Base-by-base conservation (phyloP, 2,888 invertebrate species). In the Dichetophora obliterata region DNA sequence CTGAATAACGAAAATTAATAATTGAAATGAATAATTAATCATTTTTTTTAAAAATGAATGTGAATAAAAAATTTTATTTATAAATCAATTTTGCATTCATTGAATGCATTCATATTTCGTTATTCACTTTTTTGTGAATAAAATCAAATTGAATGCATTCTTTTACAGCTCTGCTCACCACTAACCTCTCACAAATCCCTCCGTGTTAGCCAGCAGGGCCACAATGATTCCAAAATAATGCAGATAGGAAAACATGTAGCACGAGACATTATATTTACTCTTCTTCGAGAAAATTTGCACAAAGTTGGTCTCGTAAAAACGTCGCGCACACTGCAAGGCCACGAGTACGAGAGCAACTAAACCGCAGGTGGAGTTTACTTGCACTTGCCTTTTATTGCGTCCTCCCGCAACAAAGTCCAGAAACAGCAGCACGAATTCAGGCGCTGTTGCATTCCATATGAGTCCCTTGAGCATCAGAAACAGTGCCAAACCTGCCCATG, bases 261-360 rank as follows among this genome's bases (percentile, higher is more conserved):
- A 95, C 0, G 91, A 89, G 0, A 96, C 80, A 87, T 96, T 95
- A 86, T 98, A 97, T 86, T 92, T 93, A 75, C 93, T 92, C 71
- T 93, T 91, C 80, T 91, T 91, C 0, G 96, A 95, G 87, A 95
- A 98, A 34, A 97, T 92, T 87, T 94, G 96, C 27, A 97, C 89
- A 85, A 90, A 94, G 82, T 93, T 92, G 0, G 95, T 94, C 89
- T 98, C 98, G 84, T 95, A 96, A 77, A 94, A 92, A 81, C 98
- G 91, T 81, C 95, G 91, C 69, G 90, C 89, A 79, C 94, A 93
- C 85, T 97, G 96, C 31, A 94, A 79, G 0, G 92, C 91, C 0
- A 96, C 86, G 22, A 96, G 88, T 2, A 89, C 81, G 57, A 93
- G 86, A 0, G 92, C 93, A 48, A 95, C 84, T 2, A 93, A 84